Base-by-base conservation (phyloP, 2,113 vertebrate species). In the Pycnonotus jocosus region DNA sequence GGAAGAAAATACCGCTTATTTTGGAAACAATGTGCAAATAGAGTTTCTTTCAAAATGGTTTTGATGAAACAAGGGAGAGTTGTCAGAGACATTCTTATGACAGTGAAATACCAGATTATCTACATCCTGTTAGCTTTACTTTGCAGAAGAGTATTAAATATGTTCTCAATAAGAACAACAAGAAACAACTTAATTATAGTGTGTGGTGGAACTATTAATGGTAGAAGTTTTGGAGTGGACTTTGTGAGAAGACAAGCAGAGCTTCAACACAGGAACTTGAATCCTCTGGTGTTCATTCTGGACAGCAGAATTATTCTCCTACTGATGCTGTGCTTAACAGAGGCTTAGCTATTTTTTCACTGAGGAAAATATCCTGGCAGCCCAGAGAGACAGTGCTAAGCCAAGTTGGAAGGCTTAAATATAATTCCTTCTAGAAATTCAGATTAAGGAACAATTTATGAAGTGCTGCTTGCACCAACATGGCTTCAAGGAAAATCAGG, bases 381-480 rank as follows among this genome's bases (percentile, higher is more conserved):
- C 90, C 76, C 5, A 11, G 66, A 70, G 87, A 90, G 74, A 85
- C 85, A 70, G 48, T 38, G 37, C 82, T 86, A 94, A 94, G 95
- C 95, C 94, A 96, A 96, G 87, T 95, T 97, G 90, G 96, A 96
- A 94, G 71, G 68, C 74, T 94, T 94, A 95, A 80, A 86, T 93
- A 27, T 80, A 91, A 95, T 93, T 96, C 81, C 85, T 95, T 95
- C 50, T 90, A 96, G 92, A 93, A 94, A 94, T 91, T 91, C 71
- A 94, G 94, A 95, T 97, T 96, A 97, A 61, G 82, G 31, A 93
- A 77, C 93, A 94, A 95, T 96, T 97, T 97, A 96, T 95, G 92
- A 94, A 96, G 93, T 95, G 93, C 85, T 95, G 81, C 74, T 82
- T 86, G 35, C 85, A 95, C 66, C 78, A 95, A 48, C 54, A 90